Conservation (phyloP, 2,797 vertebrate genomes). For the Gymnodraco acuticeps region DNA sequence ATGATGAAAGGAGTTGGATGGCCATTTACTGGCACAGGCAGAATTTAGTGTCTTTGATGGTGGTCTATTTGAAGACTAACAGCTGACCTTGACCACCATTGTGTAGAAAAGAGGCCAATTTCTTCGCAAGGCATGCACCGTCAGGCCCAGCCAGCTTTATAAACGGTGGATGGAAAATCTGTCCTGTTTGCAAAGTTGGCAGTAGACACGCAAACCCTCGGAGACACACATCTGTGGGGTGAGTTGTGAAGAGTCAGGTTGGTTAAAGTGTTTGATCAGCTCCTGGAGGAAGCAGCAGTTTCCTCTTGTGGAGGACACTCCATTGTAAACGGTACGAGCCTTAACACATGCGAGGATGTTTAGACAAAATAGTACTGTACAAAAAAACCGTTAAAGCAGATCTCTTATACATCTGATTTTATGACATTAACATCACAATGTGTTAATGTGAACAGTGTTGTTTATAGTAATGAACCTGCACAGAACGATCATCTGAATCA, state of each 20-base stretch:
- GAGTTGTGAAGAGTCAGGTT: slow-evolving; percentile 52
- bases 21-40: slow-evolving; percentile 36
- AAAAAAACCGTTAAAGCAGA: background rate
- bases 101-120: slow-evolving; percentile 27
- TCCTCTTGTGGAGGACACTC: slow-evolving; percentile 69
- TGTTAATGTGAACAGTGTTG: background rate
- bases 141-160: slow-evolving; percentile 34
- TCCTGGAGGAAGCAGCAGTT: slow-evolving; percentile 81
- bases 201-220: slow-evolving; percentile 40
- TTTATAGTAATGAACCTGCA: background rate
- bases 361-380: background rate
- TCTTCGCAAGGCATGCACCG: slow-evolving; percentile 12
- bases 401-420: background rate
- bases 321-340: slow-evolving; percentile 18
- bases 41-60: slow-evolving; percentile 41
- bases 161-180: slow-evolving; percentile 31
- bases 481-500: background rate
- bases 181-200: slow-evolving; percentile 36
- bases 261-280: slow-evolving; percentile 77
- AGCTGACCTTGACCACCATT: slow-evolving; percentile 42
- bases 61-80: slow-evolving; percentile 50
- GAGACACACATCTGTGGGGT: slow-evolving; percentile 60
- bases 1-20: slow-evolving; percentile 46
- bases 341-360: slow-evolving; percentile 18
- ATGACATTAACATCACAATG: background rate